Evolutionary conservation across 2,113 vertebrate genomes (phyloP).

Genomic region (Ochotona curzoniae): DNA sequence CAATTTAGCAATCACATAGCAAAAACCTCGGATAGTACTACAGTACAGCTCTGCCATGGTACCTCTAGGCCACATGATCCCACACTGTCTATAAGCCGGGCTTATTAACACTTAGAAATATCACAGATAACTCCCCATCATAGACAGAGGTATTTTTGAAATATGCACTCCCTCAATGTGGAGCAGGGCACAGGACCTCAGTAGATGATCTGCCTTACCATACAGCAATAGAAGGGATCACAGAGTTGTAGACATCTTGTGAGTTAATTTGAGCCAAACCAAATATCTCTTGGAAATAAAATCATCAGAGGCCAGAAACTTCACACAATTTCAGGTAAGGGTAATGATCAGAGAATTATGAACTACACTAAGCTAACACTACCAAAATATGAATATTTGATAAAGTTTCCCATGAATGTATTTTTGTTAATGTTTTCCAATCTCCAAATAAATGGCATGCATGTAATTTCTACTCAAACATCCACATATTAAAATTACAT

Average conservation of each 20-base stretch:
- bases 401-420: neutral
- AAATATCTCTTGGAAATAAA: neutral
- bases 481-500: slow-evolving; percentile 17
- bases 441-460: neutral
- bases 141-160: neutral
- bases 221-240: neutral
- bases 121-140: neutral
- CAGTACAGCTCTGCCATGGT: rapidly evolving
- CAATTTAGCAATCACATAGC: neutral
- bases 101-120: neutral
- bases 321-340: neutral
- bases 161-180: neutral
- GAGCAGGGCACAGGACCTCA: neutral
- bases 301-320: neutral
- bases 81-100: neutral
- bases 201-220: neutral
- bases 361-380: neutral
- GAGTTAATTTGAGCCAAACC: neutral
- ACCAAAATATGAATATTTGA: neutral
- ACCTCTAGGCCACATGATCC: rapidly evolving
- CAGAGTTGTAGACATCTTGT: neutral
- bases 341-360: neutral
- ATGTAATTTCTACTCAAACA: slow-evolving; percentile 29
- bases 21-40: neutral
- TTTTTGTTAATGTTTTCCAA: neutral